Conservation (phyloP, 2,888 invertebrate genomes). For the Oegoconia quadripuncta region DNA sequence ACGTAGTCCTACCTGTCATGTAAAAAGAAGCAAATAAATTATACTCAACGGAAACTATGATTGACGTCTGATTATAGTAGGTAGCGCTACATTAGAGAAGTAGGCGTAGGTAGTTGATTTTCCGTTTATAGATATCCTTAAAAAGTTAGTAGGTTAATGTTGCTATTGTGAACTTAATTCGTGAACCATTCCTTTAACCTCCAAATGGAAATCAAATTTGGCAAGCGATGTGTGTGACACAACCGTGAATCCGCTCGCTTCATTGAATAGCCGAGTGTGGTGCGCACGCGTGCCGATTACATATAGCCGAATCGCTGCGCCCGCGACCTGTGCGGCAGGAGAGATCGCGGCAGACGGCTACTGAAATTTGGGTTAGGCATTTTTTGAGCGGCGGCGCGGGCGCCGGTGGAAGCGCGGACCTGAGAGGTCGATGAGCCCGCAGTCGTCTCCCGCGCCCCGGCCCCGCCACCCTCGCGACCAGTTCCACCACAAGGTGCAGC, state of each 20-base stretch:
- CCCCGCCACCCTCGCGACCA: conserved; percentile 50
- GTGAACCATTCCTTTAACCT: neutral
- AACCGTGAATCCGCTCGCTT: conserved; percentile 27
- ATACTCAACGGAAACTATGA: no score
- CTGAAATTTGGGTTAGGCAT: conserved; percentile 74
- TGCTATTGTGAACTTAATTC: neutral
- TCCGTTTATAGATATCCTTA: no score
- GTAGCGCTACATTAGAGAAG: no score
- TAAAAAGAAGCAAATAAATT: no score
- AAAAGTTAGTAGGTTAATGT: conserved; percentile 1
- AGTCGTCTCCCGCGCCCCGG: conserved; percentile 31
- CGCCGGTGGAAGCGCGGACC: conserved; percentile 46
- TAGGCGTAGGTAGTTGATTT: no score
- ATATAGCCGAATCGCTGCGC: conserved; percentile 36
- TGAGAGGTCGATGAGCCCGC: conserved; percentile 67
- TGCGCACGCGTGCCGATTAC: conserved; percentile 57
- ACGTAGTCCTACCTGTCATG: no score
- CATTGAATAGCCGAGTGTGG: conserved; percentile 28
- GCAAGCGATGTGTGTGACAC: conserved; percentile 22
- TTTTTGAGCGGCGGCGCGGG: conserved; percentile 57
- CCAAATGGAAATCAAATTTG: conserved; percentile 1
- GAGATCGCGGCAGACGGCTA: conserved; percentile 66
- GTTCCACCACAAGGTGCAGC: conserved; percentile 73
- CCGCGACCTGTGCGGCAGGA: conserved; percentile 41
- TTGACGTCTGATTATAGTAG: no score